These are phyloP conservation scores for Bombus sylvicola DNA, from an alignment of 1,140 invertebrate genomes.

Conservation along the genomic window DNA sequence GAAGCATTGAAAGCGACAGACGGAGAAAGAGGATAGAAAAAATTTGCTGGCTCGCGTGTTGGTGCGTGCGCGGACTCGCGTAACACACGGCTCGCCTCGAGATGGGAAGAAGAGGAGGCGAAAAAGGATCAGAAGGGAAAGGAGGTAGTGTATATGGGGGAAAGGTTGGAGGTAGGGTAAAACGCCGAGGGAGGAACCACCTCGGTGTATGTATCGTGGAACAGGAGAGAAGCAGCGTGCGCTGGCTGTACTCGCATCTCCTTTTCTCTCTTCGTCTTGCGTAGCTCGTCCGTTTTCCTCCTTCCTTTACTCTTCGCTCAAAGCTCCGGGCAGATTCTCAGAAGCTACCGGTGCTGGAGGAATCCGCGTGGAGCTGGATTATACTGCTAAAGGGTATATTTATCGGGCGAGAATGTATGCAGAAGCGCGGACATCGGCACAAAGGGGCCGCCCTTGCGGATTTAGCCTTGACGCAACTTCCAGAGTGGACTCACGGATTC, in stretches of 20 bases:
- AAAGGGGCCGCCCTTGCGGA: conserved; percentile 81
- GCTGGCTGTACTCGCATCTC: neutral
- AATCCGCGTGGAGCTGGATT: conserved; percentile 79
- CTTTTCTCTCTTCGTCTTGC: neutral
- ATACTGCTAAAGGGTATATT: conserved; percentile 83
- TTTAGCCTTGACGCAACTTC: conserved; percentile 80
- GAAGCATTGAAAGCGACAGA: neutral
- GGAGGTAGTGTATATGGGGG: conserved; percentile 10
- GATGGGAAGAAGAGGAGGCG: neutral
- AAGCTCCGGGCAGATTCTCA: conserved; percentile 71
- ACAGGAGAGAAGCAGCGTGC: conserved; percentile 19
- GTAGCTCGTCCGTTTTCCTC: neutral
- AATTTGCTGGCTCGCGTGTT: conserved; percentile 57
- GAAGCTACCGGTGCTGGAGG: conserved; percentile 76
- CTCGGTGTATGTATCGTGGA: neutral
- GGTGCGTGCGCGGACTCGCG: conserved; percentile 48
- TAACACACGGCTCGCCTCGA: conserved; percentile 24
- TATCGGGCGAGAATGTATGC: conserved; percentile 83
- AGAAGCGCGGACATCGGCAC: conserved; percentile 81
- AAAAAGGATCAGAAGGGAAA: neutral
- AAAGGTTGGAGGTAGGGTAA: conserved; percentile 47
- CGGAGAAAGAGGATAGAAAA: conserved; percentile 58
- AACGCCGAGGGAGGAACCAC: conserved; percentile 53
- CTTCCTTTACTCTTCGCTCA: conserved; percentile 32
- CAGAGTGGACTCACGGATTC: conserved; percentile 65